phyloP scores from a whole-genome alignment of 2,113 vertebrate species.

The Rhinichthys klamathensis region DNA sequence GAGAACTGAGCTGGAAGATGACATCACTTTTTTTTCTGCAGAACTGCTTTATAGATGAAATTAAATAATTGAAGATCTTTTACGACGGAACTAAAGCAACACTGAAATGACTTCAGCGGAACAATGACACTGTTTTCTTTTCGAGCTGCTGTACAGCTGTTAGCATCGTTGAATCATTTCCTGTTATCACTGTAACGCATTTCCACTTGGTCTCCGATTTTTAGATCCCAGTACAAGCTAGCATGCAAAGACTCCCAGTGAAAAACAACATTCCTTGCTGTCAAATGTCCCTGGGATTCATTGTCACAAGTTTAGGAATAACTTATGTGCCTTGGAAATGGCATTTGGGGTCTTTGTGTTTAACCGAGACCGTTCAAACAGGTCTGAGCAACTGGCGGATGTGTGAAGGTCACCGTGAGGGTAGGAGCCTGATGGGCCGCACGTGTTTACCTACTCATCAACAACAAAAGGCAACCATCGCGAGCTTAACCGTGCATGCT shows the following conservation, averaged over 20 bases:
- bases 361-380: background rate
- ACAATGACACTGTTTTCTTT: too few relatives aligned
- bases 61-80: too few relatives aligned
- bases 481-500: constrained; percentile 54
- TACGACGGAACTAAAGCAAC: too few relatives aligned
- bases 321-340: background rate
- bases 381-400: background rate
- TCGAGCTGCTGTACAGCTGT: too few relatives aligned
- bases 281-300: constrained; percentile 23
- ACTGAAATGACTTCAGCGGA: too few relatives aligned
- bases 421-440: background rate
- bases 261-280: constrained; percentile 17
- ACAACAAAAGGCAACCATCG: background rate
- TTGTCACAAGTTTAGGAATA: background rate
- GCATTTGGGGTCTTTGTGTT: background rate
- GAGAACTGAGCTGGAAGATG: too few relatives aligned
- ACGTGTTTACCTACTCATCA: constrained; percentile 32
- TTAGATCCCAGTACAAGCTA: background rate
- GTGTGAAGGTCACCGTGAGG: constrained; percentile 13
- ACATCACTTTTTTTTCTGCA: too few relatives aligned
- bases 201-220: background rate
- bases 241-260: background rate
- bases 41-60: too few relatives aligned
- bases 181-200: too few relatives aligned
- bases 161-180: too few relatives aligned